These are phyloP conservation scores for Graphium colonna DNA, from an alignment of 2,888 invertebrate genomes.

Conservation along the genomic window DNA sequence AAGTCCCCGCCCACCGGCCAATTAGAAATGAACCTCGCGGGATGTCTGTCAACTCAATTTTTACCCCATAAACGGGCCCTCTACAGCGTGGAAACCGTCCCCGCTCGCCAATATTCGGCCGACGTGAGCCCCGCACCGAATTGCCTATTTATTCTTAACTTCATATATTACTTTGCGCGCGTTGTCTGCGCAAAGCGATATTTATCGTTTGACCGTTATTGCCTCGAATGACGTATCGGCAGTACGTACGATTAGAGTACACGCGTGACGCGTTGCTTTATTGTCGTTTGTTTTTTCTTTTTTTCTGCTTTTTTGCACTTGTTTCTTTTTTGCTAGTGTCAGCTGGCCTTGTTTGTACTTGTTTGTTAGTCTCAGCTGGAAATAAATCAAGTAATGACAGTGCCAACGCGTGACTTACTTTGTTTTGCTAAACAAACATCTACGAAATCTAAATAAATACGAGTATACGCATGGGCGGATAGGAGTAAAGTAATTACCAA, in stretches of 20 bases:
- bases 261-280: constrained; percentile 44
- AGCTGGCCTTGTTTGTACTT: constrained; percentile 16
- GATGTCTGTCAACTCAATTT: constrained; percentile 69
- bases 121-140: constrained; percentile 77
- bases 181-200: constrained; percentile 79
- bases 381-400: background rate
- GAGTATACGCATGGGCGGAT: background rate
- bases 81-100: constrained; percentile 75
- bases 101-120: constrained; percentile 76
- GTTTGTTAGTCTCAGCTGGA: background rate
- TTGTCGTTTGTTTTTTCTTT: constrained; percentile 20
- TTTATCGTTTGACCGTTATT: constrained; percentile 79
- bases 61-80: constrained; percentile 78
- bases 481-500: background rate
- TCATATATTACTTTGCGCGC: constrained; percentile 80
- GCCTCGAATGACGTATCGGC: constrained; percentile 77
- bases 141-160: constrained; percentile 81
- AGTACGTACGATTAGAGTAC: constrained; percentile 58
- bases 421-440: background rate
- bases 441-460: background rate
- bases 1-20: constrained; percentile 31
- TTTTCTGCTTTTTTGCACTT: constrained; percentile 19
- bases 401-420: background rate
- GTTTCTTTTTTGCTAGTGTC: background rate
- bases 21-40: constrained; percentile 66